Evolutionary conservation across 2,797 vertebrate genomes (phyloP).

Genomic region (Poeciliopsis paucimaculata): DNA sequence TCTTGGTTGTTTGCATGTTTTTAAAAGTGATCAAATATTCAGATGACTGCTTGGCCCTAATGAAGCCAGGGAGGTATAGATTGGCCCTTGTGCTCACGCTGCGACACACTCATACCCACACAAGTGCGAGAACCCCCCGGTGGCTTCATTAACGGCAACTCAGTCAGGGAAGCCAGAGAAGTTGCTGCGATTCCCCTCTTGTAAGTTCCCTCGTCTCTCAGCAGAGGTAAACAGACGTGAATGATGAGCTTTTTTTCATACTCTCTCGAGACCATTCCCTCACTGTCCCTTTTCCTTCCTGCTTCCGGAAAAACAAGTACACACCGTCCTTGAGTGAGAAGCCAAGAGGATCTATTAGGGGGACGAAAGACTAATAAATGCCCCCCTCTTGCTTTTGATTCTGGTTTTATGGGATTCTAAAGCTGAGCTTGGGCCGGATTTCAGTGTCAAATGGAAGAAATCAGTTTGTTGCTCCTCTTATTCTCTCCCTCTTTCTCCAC

Average conservation of each 20-base stretch:
- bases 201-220: conserved; percentile 53
- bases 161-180: conserved; percentile 70
- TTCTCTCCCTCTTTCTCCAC: conserved; percentile 39
- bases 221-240: conserved; percentile 73
- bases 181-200: conserved; percentile 56
- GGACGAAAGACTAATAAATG: conserved; percentile 65
- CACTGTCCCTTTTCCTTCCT: conserved; percentile 36
- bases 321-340: conserved; percentile 61
- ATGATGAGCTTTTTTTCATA: conserved; percentile 67
- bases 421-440: conserved; percentile 14
- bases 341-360: conserved; percentile 53
- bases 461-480: conserved; percentile 35
- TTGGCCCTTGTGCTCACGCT: conserved; percentile 43
- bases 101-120: conserved; percentile 34
- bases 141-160: conserved; percentile 78
- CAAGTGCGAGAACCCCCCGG: conserved; percentile 61
- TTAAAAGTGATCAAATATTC: conserved; percentile 48
- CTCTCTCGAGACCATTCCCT: conserved; percentile 58
- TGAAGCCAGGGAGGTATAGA: conserved; percentile 51
- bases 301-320: conserved; percentile 67
- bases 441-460: conserved; percentile 24
- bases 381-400: conserved; percentile 37
- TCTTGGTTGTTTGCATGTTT: conserved; percentile 38
- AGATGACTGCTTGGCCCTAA: conserved; percentile 40
- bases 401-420: conserved; percentile 38